Evolutionary conservation across 2,888 invertebrate genomes (phyloP), one percentile per base, ranked within the genome.

Genomic region (Mesoligia furuncula): DNA sequence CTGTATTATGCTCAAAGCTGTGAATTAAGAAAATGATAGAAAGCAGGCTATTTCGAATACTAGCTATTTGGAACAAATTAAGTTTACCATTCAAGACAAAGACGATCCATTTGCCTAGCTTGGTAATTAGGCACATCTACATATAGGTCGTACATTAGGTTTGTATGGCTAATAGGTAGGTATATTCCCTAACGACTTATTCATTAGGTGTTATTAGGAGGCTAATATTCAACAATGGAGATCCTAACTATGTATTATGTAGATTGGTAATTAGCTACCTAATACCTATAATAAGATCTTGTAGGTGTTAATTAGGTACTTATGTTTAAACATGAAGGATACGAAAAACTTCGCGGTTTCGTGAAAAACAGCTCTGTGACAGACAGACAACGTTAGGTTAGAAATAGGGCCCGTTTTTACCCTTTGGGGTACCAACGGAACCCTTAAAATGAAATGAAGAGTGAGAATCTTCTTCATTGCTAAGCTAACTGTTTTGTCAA

Each of bases 151-250:
- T 57, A 24, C 31, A 48, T n/a, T 69, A n/a, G 13, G 57, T 20
- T 20, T 20, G 11, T 42, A 45, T 20, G 20, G 36, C 2, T 48
- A 17, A 68, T 48, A 48, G 15, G 51, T 17, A 24, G 54, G 31
- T 48, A 36, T n/a, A 78, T 67, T 67, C 68, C 68, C 31, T 61
- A 79, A 68, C n/a, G 20, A 11, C 48, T 20, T 24, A 62, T 42
- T 73, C 8, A 80, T 81, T 65, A 80, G n/a, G 6, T 62, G 45
- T 65, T n/a, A 73, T 73, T 81, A 13, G 1, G 15, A 65, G 7
- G 15, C 42, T 20, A 73, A 79, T 59, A 78, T 51, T 36, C 39
- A 59, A 36, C n/a, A 65, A 15, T 24, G 1, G 48, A 73, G n/a
- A 42, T 81, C 31, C 39, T 73, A 80, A 31, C 17, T 57, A 78